Base-by-base conservation (phyloP, 2,113 vertebrate species). In the Semicossyphus pulcher region DNA sequence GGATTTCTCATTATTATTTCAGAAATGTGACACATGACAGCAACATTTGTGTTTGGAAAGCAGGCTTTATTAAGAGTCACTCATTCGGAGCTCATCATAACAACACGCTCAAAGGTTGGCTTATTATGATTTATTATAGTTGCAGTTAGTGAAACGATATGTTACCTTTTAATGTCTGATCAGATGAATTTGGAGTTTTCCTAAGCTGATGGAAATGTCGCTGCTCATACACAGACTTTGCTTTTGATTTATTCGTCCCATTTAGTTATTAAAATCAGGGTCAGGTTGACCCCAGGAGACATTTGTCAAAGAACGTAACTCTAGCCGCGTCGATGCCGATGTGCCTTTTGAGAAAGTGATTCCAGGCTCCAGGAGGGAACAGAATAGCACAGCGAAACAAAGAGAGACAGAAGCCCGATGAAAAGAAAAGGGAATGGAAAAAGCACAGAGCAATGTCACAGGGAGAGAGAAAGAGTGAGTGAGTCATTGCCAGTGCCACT, bases 401-500 rank as follows among this genome's bases (percentile, higher is more conserved):
- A n/a, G 21, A 54, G 31, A 41, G 34, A 67, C 45, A 45, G 54
- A 26, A 60, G 60, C 48, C 10, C 16, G 36, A 57, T 49, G 18
- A 65, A 39, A 29, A 36, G 39, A 52, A 57, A 34, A 44, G 52
- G 42, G 25, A 63, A 64, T 42, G n/a, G 63, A n/a, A 62, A 54
- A 45, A 23, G 58, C n/a, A 23, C 20, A 61, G 54, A 62, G 60
- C 49, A 60, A 36, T 69, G 72, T 47, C 51, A 70, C 49, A 34
- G 47, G 23, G 36, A 36, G 52, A 60, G n/a, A 21, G 52, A 29
- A 10, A 54, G 53, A 62, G 65, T 14, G 79, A 68, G 71, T 67
- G 72, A 83, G 66, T 52, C 56, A 23, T 28, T 68, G 81, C 72
- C 73, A 59, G 59, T 39, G 12, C 52, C 14, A 3, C 63, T 71